phyloP scores from a whole-genome alignment of 2,888 invertebrate species.

The Cerastis rubricosa region DNA sequence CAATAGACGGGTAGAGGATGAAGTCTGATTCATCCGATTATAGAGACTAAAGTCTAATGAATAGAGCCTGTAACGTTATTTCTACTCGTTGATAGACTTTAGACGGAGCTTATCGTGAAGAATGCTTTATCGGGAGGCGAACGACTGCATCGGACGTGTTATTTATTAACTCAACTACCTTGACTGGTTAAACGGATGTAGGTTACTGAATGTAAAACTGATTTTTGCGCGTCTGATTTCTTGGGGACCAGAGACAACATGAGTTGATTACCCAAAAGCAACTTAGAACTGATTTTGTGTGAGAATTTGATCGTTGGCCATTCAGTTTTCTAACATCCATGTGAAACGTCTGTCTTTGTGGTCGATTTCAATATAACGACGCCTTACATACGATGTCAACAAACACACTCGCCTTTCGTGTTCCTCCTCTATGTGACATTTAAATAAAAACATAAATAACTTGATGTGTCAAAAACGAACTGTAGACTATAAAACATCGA shows the following conservation, averaged over 20 bases:
- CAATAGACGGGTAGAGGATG: slow-evolving; percentile 17
- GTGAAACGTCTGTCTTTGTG: neutral
- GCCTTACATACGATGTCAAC: neutral
- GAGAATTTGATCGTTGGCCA: neutral
- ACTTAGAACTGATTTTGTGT: neutral
- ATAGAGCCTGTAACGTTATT: slow-evolving; percentile 21
- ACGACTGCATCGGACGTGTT: slow-evolving; percentile 26
- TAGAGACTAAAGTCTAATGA: slow-evolving; percentile 29
- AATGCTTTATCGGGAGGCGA: neutral
- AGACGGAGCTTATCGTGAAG: slow-evolving; percentile 12
- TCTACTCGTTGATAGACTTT: slow-evolving; percentile 13
- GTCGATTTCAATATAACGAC: neutral
- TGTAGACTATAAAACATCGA: slow-evolving; percentile 38
- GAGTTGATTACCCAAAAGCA: neutral
- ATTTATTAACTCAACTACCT: slow-evolving; percentile 41
- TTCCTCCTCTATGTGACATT: neutral
- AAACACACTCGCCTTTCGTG: neutral
- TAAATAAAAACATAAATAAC: slow-evolving; percentile 22
- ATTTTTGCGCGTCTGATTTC: neutral
- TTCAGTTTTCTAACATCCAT: neutral
- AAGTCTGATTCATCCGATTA: slow-evolving; percentile 23
- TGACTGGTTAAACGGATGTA: neutral
- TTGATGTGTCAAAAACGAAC: slow-evolving; percentile 28
- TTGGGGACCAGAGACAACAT: neutral
- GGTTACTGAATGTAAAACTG: neutral